phyloP scores from a whole-genome alignment of 1,140 invertebrate species.

The Cataglyphis hispanica region DNA sequence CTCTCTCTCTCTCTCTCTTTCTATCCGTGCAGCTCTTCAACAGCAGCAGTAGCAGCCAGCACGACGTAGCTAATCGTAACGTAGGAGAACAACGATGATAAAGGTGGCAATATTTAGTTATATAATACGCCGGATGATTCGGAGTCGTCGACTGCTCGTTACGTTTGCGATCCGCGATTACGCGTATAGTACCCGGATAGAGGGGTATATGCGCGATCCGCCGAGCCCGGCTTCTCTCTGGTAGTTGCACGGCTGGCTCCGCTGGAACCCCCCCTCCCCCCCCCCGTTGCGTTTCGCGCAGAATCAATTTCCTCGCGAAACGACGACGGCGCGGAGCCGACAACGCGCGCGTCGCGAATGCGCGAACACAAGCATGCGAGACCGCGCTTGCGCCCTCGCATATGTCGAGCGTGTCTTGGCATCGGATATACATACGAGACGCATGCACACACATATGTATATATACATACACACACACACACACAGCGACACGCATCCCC shows the following conservation, averaged over 20 bases:
- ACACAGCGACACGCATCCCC: constrained; percentile 45
- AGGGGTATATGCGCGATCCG: constrained; percentile 59
- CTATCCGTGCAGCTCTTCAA: constrained; percentile 38
- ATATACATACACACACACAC: too few relatives aligned
- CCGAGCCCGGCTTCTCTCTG: constrained; percentile 71
- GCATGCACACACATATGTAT: background rate
- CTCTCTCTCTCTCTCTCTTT: background rate
- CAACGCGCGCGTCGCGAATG: constrained; percentile 61
- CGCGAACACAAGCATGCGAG: constrained; percentile 61
- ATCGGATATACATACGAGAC: background rate
- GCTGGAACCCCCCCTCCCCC: constrained; percentile 44
- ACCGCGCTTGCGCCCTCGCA: constrained; percentile 37
- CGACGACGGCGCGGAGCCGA: constrained; percentile 67
- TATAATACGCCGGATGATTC: constrained; percentile 56
- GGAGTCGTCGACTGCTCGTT: background rate
- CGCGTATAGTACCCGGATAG: constrained; percentile 25
- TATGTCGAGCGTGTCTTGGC: background rate
- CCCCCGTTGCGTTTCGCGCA: constrained; percentile 78
- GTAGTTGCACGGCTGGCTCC: constrained; percentile 59
- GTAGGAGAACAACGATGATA: background rate
- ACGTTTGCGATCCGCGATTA: background rate
- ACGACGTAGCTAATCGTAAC: background rate
- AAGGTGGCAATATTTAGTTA: constrained; percentile 49
- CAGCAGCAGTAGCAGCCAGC: constrained; percentile 3
- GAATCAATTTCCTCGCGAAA: constrained; percentile 84